phyloP scores from a whole-genome alignment of 2,888 invertebrate genomes.

The Euproctis similis region DNA sequence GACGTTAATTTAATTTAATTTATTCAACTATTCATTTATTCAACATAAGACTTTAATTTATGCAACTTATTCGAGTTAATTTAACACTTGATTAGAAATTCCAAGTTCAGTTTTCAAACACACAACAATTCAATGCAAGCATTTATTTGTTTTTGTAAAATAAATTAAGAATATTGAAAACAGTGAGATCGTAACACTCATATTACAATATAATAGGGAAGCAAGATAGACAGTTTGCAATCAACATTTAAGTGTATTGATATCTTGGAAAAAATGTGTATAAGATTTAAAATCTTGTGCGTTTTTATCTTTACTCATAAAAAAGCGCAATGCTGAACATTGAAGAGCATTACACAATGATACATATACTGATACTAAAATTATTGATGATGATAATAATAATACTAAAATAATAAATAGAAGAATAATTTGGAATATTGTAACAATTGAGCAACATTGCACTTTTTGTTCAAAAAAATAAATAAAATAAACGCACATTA shows the following conservation, averaged over 20 bases:
- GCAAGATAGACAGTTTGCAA: constrained; percentile 52
- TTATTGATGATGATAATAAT: neutral
- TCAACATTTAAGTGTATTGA: constrained; percentile 39
- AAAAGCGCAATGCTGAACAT: constrained; percentile 4
- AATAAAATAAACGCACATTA: constrained; percentile 17
- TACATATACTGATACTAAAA: neutral
- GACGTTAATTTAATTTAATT: no score
- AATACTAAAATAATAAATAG: neutral
- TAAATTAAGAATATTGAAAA: constrained; percentile 42
- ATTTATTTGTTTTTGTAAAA: constrained; percentile 36
- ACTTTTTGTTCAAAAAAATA: constrained; percentile 11
- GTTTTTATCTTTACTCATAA: neutral
- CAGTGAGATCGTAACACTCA: constrained; percentile 37
- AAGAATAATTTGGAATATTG: neutral
- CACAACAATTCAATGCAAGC: constrained; percentile 57
- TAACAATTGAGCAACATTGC: neutral
- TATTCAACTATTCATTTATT: no score
- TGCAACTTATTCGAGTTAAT: no score
- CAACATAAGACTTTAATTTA: no score
- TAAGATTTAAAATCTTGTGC: constrained; percentile 2
- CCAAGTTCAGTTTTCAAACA: constrained; percentile 37
- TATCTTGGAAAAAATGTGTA: constrained; percentile 36
- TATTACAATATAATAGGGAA: constrained; percentile 45
- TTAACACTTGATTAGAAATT: no score
- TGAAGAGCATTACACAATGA: neutral